phyloP scores from a whole-genome alignment of 2,797 vertebrate species.

The Botia almorhae region DNA sequence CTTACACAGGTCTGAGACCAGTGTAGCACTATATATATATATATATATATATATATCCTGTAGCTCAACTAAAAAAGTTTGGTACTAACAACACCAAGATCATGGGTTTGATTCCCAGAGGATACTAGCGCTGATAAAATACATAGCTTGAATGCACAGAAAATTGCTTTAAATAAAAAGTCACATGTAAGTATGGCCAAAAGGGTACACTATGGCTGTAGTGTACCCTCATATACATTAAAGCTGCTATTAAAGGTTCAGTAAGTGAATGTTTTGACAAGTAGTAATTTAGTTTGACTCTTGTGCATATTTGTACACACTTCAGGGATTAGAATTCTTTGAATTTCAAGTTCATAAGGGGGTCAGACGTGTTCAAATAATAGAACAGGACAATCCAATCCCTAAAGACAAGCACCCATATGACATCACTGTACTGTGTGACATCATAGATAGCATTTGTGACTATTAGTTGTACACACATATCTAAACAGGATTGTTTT shows the following conservation, averaged over 20 bases:
- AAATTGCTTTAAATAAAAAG: too few species aligned
- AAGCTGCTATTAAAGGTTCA: too few species aligned
- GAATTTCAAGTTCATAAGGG: constrained; percentile 47
- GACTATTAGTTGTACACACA: too few species aligned
- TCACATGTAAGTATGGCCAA: too few species aligned
- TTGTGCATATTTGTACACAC: constrained; percentile 44
- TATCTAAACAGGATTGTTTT: background rate
- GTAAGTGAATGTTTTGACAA: constrained; percentile 41
- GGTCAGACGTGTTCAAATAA: constrained; percentile 40
- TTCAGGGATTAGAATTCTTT: constrained; percentile 50
- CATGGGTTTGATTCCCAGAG: too few species aligned
- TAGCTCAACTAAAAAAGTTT: too few species aligned
- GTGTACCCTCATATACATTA: too few species aligned
- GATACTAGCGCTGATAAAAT: too few species aligned
- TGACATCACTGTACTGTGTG: background rate
- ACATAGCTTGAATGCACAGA: too few species aligned
- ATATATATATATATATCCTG: background rate
- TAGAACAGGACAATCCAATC: background rate
- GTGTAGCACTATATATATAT: background rate
- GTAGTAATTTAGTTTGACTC: constrained; percentile 51
- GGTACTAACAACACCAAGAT: too few species aligned
- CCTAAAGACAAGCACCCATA: background rate
- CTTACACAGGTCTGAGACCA: constrained; percentile 11
- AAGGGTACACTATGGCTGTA: too few species aligned
- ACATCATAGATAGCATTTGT: background rate